Evolutionary conservation across 2,797 vertebrate species (phyloP).

Genomic region (Triplophysa yarkandensis): DNA sequence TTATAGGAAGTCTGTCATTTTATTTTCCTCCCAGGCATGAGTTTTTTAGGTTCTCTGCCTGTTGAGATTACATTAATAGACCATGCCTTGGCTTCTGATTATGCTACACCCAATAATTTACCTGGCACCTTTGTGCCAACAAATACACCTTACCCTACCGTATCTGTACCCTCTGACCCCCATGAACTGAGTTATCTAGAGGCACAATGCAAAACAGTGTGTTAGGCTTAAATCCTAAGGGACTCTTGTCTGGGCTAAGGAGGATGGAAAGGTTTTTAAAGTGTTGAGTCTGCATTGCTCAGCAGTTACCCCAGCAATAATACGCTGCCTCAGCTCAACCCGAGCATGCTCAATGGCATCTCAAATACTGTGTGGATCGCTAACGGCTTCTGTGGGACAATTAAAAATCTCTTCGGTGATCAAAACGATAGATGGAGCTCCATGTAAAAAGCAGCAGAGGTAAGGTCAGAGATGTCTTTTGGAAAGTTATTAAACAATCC

Average conservation of each 20-base stretch:
- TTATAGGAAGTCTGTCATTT: neutral
- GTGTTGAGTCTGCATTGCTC: slow-evolving; percentile 43
- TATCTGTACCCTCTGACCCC: slow-evolving; percentile 11
- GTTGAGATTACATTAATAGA: neutral
- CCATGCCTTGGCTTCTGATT: neutral
- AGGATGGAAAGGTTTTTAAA: slow-evolving; percentile 33
- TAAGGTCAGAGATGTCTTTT: neutral
- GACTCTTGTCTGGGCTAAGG: slow-evolving; percentile 16
- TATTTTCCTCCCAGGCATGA: neutral
- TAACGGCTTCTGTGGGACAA: slow-evolving; percentile 36
- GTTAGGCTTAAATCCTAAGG: slow-evolving; percentile 7
- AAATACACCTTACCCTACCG: slow-evolving; percentile 19
- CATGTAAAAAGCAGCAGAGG: slow-evolving; percentile 9
- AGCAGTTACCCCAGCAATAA: slow-evolving; percentile 45
- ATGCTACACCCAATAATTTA: neutral
- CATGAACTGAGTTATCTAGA: neutral
- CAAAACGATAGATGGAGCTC: slow-evolving; percentile 15
- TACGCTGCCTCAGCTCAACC: slow-evolving; percentile 52
- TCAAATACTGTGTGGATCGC: slow-evolving; percentile 37
- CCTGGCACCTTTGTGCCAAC: slow-evolving; percentile 2
- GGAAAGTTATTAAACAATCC: slow-evolving; percentile 16
- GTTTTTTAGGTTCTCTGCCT: neutral
- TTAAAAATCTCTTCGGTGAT: slow-evolving; percentile 26
- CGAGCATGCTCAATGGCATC: slow-evolving; percentile 47
- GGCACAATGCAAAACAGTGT: neutral